phyloP scores from a whole-genome alignment of 2,113 vertebrate genomes.

The Malurus elegans region DNA sequence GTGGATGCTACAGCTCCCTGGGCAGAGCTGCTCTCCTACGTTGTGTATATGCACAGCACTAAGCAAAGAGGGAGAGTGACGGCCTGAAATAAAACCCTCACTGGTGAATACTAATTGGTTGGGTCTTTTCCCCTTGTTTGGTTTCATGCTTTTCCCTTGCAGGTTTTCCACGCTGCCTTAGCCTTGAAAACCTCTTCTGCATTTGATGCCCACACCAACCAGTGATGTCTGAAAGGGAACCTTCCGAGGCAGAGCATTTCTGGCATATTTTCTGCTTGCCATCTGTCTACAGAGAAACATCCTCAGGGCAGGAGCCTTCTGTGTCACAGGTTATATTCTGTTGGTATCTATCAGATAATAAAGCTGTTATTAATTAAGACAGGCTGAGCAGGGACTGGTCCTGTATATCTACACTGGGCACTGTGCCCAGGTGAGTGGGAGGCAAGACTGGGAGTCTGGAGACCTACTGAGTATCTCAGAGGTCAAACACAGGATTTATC shows the following conservation, averaged over 20 bases:
- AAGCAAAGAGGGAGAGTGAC: accelerated
- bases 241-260: neutral
- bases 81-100: neutral
- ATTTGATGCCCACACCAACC: neutral
- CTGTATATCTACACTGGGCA: neutral
- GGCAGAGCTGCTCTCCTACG: neutral
- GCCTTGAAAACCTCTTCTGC: neutral
- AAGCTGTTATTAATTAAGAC: constrained; percentile 19
- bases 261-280: neutral
- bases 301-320: neutral
- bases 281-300: neutral
- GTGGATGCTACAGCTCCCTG: neutral
- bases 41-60: accelerated
- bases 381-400: neutral
- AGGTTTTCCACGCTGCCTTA: neutral
- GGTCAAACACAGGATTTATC: neutral
- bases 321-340: neutral
- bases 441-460: neutral
- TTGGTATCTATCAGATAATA: neutral
- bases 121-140: neutral
- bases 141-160: neutral
- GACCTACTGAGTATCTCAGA: neutral
- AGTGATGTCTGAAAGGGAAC: neutral
- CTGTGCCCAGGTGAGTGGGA: neutral
- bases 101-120: neutral